Evolutionary conservation across 2,797 vertebrate genomes (phyloP).

Genomic region (Coreius guichenoti): DNA sequence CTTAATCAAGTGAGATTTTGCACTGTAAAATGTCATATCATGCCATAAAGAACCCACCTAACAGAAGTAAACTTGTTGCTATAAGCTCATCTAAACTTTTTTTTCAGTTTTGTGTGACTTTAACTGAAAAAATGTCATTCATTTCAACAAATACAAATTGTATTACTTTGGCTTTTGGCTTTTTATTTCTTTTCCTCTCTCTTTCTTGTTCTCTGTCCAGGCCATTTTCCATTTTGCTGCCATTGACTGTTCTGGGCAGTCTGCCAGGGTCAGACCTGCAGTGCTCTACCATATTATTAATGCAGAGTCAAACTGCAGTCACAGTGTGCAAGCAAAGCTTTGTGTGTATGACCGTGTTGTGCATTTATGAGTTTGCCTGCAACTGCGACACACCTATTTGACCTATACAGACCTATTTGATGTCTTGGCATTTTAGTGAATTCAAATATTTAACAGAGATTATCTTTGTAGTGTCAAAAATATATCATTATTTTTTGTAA

Average conservation of each 20-base stretch:
- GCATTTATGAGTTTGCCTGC: background rate
- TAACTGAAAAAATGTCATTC: slow-evolving; percentile 55
- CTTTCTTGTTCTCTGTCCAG: slow-evolving; percentile 41
- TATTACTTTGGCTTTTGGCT: slow-evolving; percentile 65
- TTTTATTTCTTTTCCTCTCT: background rate
- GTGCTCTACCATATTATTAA: slow-evolving; percentile 72
- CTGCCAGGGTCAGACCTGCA: slow-evolving; percentile 67
- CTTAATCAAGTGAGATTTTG: background rate
- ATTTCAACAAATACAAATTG: slow-evolving; percentile 58
- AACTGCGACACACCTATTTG: slow-evolving; percentile 9
- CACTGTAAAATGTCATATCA: background rate
- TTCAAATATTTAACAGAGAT: background rate
- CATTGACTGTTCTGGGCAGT: slow-evolving; percentile 64
- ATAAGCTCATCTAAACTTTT: background rate
- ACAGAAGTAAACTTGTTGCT: background rate
- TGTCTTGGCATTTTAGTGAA: background rate
- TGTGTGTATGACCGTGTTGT: slow-evolving; percentile 15
- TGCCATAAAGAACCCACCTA: background rate
- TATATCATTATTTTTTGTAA: background rate
- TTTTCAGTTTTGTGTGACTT: slow-evolving; percentile 4
- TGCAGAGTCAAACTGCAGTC: slow-evolving; percentile 67
- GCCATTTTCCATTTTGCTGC: slow-evolving; percentile 61
- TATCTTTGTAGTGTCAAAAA: background rate
- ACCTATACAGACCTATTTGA: background rate
- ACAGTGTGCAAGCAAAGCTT: slow-evolving; percentile 41